Percentiles rank a stretch among this genome's conserved stretches.
These are phyloP conservation scores for Apodemus agrarius DNA, from an alignment of 2,797 vertebrate genomes.

Conservation along the genomic window DNA sequence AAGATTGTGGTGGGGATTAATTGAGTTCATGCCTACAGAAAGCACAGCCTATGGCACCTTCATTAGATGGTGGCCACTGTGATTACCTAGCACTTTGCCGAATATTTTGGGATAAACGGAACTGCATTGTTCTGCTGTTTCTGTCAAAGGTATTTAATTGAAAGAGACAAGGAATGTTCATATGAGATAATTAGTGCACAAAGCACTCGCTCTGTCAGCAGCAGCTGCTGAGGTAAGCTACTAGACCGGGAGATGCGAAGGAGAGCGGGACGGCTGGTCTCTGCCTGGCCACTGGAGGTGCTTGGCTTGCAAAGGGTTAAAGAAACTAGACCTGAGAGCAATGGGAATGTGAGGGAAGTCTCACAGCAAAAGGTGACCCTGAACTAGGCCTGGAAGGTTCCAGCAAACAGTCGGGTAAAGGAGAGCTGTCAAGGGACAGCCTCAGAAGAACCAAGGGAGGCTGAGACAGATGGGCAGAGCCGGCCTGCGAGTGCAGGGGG, in stretches of 20 bases:
- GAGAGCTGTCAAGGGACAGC: neutral
- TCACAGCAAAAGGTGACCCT: neutral
- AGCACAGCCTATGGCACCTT: neutral
- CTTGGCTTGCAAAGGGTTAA: slow-evolving; percentile 40
- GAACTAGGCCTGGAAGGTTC: slow-evolving; percentile 3
- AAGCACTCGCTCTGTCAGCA: slow-evolving; percentile 50
- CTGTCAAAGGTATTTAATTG: slow-evolving; percentile 66
- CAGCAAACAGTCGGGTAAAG: neutral
- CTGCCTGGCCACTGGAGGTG: neutral
- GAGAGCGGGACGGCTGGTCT: neutral
- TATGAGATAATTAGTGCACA: slow-evolving; percentile 58
- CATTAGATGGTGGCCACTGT: neutral
- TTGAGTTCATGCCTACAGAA: neutral
- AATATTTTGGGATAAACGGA: slow-evolving; percentile 51
- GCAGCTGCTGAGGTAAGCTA: slow-evolving; percentile 41
- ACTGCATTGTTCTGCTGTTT: slow-evolving; percentile 13
- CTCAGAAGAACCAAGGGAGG: neutral
- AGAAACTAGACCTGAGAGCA: neutral
- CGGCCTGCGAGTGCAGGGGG: neutral
- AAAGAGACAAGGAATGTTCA: slow-evolving; percentile 64
- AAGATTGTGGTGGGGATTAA: neutral
- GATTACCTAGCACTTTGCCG: slow-evolving; percentile 39
- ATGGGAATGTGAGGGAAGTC: neutral
- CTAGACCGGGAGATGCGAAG: neutral
- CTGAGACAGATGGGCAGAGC: neutral